phyloP scores from a whole-genome alignment of 1,140 invertebrate species.

The Musca vetustissima region DNA sequence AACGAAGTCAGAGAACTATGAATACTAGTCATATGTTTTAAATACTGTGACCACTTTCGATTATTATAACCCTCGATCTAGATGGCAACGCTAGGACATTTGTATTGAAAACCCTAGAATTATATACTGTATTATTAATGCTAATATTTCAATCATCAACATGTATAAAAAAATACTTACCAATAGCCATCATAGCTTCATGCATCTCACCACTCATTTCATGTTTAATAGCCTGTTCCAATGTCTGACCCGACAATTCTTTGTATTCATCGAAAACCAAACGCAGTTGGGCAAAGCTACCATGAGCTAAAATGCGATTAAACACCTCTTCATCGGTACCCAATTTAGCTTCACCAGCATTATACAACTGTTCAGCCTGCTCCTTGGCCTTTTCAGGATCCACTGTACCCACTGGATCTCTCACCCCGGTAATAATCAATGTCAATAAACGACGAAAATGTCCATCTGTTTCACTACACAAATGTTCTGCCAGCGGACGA shows the following conservation, averaged over 20 bases:
- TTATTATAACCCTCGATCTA: no score
- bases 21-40: no score
- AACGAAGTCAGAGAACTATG: no score
- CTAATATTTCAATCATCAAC: no score
- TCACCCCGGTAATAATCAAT: conserved; percentile 62
- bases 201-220: conserved; percentile 67
- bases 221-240: conserved; percentile 67
- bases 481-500: conserved; percentile 72
- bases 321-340: conserved; percentile 73
- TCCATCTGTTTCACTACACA: conserved; percentile 78
- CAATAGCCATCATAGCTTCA: conserved; percentile 66
- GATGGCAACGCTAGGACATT: no score
- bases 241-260: conserved; percentile 65
- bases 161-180: conserved; percentile 54
- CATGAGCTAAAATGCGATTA: conserved; percentile 68
- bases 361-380: conserved; percentile 61
- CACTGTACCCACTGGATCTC: conserved; percentile 58
- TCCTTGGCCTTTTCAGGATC: conserved; percentile 60
- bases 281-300: conserved; percentile 68
- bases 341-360: conserved; percentile 67
- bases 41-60: no score
- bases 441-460: conserved; percentile 74
- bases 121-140: no score
- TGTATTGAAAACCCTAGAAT: no score
- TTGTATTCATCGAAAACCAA: conserved; percentile 72